Evolutionary conservation across 35 echinoderm and acorn worm species (phyloP).

Genomic region (Heliocidaris erythrogramma): DNA sequence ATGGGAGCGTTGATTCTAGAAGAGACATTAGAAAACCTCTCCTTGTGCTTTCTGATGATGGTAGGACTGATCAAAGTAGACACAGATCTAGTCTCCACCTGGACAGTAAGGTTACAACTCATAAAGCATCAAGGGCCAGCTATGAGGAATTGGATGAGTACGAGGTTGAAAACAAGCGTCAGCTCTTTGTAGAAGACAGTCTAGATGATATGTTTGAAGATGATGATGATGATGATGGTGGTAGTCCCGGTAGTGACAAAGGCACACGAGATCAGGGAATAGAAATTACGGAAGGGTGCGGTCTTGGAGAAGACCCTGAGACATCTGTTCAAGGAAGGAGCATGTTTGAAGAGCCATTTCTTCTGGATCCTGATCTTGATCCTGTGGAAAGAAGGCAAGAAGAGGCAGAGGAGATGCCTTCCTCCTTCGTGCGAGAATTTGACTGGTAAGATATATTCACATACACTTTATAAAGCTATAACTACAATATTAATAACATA

Average conservation of each 20-base stretch:
- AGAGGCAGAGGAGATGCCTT: neutral
- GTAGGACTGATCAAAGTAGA: neutral
- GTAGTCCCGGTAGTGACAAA: neutral
- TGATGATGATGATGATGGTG: neutral
- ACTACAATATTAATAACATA: too few species aligned
- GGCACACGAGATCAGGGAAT: neutral
- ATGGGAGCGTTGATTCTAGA: neutral
- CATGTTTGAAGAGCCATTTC: neutral
- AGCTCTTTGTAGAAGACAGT: neutral
- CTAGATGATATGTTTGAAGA: slow-evolving; percentile 42
- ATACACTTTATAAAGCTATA: neutral
- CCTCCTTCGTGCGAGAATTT: neutral
- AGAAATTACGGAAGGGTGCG: neutral
- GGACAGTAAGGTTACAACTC: too few species aligned
- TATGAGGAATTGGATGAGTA: neutral
- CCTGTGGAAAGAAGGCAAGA: neutral
- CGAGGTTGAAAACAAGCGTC: neutral
- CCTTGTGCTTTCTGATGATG: neutral
- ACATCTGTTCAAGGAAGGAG: neutral
- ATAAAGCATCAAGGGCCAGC: neutral
- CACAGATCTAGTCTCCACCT: neutral
- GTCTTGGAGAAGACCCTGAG: neutral
- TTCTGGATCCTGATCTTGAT: neutral
- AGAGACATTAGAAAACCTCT: neutral
- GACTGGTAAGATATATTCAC: neutral